phyloP scores from a whole-genome alignment of 2,797 vertebrate species.

The Miopithecus talapoin region DNA sequence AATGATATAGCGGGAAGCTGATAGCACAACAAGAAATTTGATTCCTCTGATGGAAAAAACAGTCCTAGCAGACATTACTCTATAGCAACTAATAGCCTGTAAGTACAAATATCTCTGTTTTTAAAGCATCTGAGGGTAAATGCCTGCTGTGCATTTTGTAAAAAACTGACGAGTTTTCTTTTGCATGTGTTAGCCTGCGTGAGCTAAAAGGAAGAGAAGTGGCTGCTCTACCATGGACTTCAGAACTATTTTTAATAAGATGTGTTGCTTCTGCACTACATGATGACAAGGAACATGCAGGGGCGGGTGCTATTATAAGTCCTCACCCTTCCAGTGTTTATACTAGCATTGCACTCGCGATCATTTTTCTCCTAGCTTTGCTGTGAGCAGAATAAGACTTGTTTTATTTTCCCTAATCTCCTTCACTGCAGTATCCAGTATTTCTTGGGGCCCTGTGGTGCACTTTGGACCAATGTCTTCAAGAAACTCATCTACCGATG shows the following conservation, averaged over 20 bases:
- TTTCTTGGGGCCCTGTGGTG: neutral
- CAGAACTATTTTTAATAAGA: conserved; percentile 79
- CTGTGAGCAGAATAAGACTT: neutral
- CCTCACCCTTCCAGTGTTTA: conserved; percentile 68
- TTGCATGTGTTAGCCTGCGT: conserved; percentile 68
- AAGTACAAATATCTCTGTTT: conserved; percentile 52
- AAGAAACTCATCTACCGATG: neutral
- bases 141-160: conserved; percentile 76
- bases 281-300: conserved; percentile 50
- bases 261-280: conserved; percentile 61
- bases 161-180: conserved; percentile 74
- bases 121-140: conserved; percentile 66
- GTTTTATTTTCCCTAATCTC: conserved; percentile 53
- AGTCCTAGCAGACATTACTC: neutral
- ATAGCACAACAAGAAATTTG: conserved; percentile 82
- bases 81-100: conserved; percentile 50
- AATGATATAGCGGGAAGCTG: conserved; percentile 80
- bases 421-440: conserved; percentile 9
- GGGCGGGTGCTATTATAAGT: conserved; percentile 49
- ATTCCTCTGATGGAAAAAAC: conserved; percentile 80
- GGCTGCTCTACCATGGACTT: conserved; percentile 58
- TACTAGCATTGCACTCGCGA: conserved; percentile 47
- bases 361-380: conserved; percentile 62
- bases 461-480: neutral
- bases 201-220: conserved; percentile 66